Evolutionary conservation across 1,140 invertebrate species (phyloP).

Genomic region (Sipha flava): DNA sequence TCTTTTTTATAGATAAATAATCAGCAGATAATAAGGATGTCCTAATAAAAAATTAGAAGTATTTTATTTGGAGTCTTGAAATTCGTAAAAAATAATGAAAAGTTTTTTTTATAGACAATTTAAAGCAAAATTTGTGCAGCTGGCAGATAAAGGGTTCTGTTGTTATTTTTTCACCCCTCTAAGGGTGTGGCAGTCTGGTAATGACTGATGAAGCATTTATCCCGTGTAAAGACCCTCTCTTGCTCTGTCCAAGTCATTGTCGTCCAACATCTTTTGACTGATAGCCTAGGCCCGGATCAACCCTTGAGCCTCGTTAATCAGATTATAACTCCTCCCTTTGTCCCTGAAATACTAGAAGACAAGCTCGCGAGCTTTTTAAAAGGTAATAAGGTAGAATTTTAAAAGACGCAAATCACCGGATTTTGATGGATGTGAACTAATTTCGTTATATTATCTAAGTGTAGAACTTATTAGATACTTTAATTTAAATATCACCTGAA

Average conservation of each 20-base stretch:
- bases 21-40: too few species aligned
- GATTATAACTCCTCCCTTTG: slow-evolving; percentile 24
- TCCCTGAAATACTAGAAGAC: neutral
- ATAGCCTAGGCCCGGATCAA: slow-evolving; percentile 21
- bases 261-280: slow-evolving; percentile 31
- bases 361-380: neutral
- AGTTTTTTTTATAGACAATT: slow-evolving; percentile 21
- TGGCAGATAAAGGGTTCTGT: slow-evolving; percentile 25
- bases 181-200: slow-evolving; percentile 28
- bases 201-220: slow-evolving; percentile 33
- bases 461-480: neutral
- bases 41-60: neutral
- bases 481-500: neutral
- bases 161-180: slow-evolving; percentile 10
- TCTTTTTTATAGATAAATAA: too few species aligned
- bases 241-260: slow-evolving; percentile 20
- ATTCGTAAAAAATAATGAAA: neutral
- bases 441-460: neutral
- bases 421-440: slow-evolving; percentile 6
- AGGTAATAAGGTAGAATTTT: slow-evolving; percentile 22
- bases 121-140: slow-evolving; percentile 15
- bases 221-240: slow-evolving; percentile 25
- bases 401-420: slow-evolving; percentile 3
- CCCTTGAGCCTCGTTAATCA: slow-evolving; percentile 28
- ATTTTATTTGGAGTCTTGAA: neutral